A percentile compares a stretch with the other conserved stretches of the same genome.
Evolutionary conservation across 2,797 vertebrate genomes (phyloP).

Genomic region (Paguma larvata): DNA sequence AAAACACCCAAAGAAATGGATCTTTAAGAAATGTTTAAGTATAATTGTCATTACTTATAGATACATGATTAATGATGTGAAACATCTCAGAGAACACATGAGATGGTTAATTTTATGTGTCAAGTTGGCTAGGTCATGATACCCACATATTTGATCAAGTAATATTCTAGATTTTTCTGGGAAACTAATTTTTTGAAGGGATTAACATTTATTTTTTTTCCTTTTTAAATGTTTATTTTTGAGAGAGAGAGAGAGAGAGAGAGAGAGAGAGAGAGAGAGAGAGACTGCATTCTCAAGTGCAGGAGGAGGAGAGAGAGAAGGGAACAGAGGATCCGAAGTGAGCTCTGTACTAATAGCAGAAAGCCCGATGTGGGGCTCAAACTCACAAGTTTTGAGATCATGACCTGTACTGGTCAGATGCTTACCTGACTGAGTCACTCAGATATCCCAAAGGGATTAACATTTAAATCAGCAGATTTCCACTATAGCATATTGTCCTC

Average conservation of each 20-base stretch:
- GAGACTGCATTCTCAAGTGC: too few species aligned
- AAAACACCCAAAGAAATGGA: background rate
- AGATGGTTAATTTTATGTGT: background rate
- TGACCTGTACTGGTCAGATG: too few species aligned
- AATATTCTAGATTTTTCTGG: background rate
- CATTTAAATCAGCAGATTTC: background rate
- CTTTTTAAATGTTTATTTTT: too few species aligned
- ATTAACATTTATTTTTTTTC: background rate
- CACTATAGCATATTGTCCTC: background rate
- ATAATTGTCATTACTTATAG: background rate
- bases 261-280: too few species aligned
- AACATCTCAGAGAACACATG: background rate
- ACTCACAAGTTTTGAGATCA: too few species aligned
- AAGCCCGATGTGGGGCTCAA: too few species aligned
- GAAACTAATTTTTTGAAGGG: background rate
- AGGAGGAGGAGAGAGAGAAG: too few species aligned
- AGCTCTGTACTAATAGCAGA: too few species aligned
- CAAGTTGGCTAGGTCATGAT: background rate
- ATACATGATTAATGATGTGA: background rate
- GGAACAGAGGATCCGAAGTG: too few species aligned
- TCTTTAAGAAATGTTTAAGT: background rate
- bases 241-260: too few species aligned
- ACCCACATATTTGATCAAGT: background rate
- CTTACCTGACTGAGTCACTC: too few species aligned
- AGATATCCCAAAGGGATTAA: background rate